phyloP scores from a whole-genome alignment of 2,113 vertebrate species.

The Riparia riparia region DNA sequence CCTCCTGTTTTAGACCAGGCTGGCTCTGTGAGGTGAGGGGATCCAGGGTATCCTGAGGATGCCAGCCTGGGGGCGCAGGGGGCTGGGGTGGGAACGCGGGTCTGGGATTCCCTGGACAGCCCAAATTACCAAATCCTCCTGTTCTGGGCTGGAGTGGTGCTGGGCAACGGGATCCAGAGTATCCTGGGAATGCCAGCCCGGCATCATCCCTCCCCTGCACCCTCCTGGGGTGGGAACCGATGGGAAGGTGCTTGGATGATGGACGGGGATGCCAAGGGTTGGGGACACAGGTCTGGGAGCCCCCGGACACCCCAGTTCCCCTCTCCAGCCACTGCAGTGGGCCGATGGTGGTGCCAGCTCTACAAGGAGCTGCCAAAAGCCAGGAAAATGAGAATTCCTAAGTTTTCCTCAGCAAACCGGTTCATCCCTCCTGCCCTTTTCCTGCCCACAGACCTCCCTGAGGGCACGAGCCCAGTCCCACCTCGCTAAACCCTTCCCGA shows the following conservation, averaged over 20 bases:
- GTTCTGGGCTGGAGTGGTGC: not conserved
- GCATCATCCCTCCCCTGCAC: too few relatives aligned
- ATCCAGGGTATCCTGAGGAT: not conserved
- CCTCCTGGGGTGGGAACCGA: fast-evolving
- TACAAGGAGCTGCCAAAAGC: not conserved
- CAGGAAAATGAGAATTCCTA: not conserved
- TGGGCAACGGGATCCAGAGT: not conserved
- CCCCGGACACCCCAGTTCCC: not conserved
- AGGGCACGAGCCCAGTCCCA: not conserved
- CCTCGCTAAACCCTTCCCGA: not conserved
- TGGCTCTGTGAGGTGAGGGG: not conserved
- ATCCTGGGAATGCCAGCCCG: not conserved
- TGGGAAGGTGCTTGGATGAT: not conserved
- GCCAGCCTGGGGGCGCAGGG: not conserved
- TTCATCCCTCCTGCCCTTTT: not conserved
- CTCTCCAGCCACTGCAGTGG: fast-evolving
- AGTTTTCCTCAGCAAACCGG: not conserved
- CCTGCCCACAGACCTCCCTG: not conserved
- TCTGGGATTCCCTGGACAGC: not conserved
- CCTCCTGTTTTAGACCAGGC: not conserved
- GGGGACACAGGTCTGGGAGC: not conserved
- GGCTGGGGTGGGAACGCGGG: not conserved
- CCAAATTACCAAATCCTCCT: not conserved
- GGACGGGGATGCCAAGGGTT: not conserved
- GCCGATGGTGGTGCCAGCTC: fast-evolving